Percentiles rank a stretch among this genome's conserved stretches.
These are phyloP conservation scores for Aphrophora alni DNA, from an alignment of 2,888 invertebrate species.

Conservation along the genomic window DNA sequence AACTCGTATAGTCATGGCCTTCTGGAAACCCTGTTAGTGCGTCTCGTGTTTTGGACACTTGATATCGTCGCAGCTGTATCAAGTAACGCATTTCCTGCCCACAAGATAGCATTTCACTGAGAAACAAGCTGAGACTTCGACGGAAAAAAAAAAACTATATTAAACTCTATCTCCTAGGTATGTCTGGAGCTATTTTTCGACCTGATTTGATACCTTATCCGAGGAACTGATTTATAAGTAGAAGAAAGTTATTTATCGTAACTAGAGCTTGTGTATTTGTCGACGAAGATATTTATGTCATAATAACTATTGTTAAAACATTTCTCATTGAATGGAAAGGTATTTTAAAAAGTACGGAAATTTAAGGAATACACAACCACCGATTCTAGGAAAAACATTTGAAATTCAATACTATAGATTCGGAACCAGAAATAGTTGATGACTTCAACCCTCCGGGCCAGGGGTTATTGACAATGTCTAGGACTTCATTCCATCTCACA, in stretches of 20 bases:
- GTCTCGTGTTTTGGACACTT: slow-evolving; percentile 25
- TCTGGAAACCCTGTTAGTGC: slow-evolving; percentile 33
- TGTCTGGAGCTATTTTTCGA: slow-evolving; percentile 6
- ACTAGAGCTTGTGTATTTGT: no score
- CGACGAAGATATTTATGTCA: no score
- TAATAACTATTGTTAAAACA: no score
- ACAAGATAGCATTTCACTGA: slow-evolving; percentile 35
- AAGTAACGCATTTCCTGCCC: slow-evolving; percentile 33
- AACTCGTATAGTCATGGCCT: background rate
- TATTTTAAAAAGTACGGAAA: no score
- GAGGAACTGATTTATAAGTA: background rate
- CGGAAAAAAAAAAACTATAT: background rate
- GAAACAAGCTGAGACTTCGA: background rate
- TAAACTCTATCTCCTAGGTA: slow-evolving; percentile 1
- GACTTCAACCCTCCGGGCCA: no score
- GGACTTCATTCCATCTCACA: no score
- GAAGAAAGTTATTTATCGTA: background rate
- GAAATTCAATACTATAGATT: no score
- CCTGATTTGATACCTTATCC: background rate
- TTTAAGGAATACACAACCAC: no score
- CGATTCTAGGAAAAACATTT: no score
- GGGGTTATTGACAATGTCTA: no score
- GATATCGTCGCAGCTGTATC: slow-evolving; percentile 34
- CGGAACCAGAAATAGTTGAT: no score
- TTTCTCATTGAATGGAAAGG: no score